Percentiles rank a stretch among this genome's conserved stretches.
phyloP scores from a whole-genome alignment of 2,797 vertebrate genomes.

The Tympanoctomys barrerae region DNA sequence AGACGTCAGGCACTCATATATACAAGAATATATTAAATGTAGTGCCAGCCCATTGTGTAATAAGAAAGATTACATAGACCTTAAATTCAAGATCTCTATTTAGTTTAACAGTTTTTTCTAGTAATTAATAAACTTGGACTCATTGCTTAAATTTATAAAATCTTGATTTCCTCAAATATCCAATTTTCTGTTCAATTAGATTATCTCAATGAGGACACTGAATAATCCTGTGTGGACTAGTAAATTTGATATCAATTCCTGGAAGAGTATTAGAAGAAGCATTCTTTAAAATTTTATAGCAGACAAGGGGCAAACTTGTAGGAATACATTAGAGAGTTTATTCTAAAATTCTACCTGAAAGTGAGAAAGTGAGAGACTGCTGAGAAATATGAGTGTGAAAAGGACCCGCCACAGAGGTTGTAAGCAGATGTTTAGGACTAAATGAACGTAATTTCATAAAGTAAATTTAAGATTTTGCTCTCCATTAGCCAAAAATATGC shows the following conservation, averaged over 20 bases:
- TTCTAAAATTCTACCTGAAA: neutral
- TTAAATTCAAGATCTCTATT: slow-evolving; percentile 14
- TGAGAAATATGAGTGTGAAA: neutral
- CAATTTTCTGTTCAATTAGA: slow-evolving; percentile 3
- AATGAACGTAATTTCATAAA: too few species aligned
- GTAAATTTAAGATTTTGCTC: too few species aligned
- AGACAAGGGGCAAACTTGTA: neutral
- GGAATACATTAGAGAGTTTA: neutral
- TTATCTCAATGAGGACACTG: neutral
- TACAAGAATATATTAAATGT: neutral
- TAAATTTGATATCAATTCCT: neutral
- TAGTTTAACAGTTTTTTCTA: neutral
- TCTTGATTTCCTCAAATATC: neutral
- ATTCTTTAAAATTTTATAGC: slow-evolving; percentile 30
- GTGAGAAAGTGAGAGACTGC: neutral
- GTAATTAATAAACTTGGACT: neutral
- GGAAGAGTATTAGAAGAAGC: slow-evolving; percentile 11
- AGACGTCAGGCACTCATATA: neutral
- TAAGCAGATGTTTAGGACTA: neutral
- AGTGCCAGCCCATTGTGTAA: neutral
- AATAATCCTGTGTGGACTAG: neutral
- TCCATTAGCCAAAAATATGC: too few species aligned
- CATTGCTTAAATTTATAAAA: neutral
- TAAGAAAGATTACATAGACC: neutral
- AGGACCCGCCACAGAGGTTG: neutral